Evolutionary conservation across 2,888 invertebrate species (phyloP), one percentile per base, ranked within the genome.

Genomic region (Euphydryas editha): DNA sequence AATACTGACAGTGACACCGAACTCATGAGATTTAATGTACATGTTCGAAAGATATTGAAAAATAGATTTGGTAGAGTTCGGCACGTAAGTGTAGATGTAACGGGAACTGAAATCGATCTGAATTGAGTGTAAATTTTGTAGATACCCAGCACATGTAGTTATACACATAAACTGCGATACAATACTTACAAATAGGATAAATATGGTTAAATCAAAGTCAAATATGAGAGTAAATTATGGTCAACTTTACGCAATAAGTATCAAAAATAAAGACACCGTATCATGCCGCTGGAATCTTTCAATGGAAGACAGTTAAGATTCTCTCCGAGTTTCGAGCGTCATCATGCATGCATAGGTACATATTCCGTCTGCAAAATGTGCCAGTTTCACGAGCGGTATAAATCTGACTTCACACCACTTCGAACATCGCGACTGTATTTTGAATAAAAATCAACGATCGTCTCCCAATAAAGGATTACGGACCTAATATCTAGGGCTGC

Each of bases 291-390:
- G 81, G 81, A 83, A 85, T 86, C 81, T 86, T 87, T 90, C 86
- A 90, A 89, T 88, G 88, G 86, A 82, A 78, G 76, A 88, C 89
- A 90, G 91, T 92, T 91, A 92, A 90, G 82, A 91, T 90, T 92
- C 90, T 82, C 75, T 75, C 76, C 84, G 83, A 78, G 81, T 81
- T 78, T 72, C 69, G 76, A 79, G 82, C 78, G 82, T 80, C 82
- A 77, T 75, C 83, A 81, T 84, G 84, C 85, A 85, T 87, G 82
- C 76, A 79, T 76, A 79, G 76, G 73, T 77, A 49, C 69, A 49
- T 69, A 73, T 69, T 69, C 69, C 74, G 76, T 74, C 78, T 76
- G 78, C 81, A 80, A 87, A 81, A 83, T 80, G 77, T 81, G 81
- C 82, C 86, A 83, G 83, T 87, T 84, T 83, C 81, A 80, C 85